Evolutionary conservation across 1,140 invertebrate genomes (phyloP).

Genomic region (Megalopta genalis): DNA sequence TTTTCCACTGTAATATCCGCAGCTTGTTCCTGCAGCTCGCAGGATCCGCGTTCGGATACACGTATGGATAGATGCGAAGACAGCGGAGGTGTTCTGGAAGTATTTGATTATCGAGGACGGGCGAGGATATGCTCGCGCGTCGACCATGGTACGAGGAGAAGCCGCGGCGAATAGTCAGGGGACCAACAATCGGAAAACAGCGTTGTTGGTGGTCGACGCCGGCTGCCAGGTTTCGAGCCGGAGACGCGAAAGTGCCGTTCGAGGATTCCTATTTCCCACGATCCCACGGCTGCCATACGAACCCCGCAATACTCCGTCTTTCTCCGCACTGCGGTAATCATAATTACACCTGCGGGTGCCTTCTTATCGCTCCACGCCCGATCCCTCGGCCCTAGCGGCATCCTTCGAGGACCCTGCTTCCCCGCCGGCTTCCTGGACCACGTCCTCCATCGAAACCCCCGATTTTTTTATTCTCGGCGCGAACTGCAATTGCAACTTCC

Average conservation of each 20-base stretch:
- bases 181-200: slow-evolving; percentile 71
- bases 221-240: slow-evolving; percentile 53
- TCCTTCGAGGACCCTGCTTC: slow-evolving; percentile 56
- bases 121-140: background rate
- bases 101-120: slow-evolving; percentile 32
- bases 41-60: too few species aligned
- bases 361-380: slow-evolving; percentile 71
- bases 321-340: slow-evolving; percentile 76
- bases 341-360: slow-evolving; percentile 77
- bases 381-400: slow-evolving; percentile 49
- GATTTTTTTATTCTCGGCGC: too few species aligned
- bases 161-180: slow-evolving; percentile 57
- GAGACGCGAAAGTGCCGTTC: slow-evolving; percentile 75
- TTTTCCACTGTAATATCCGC: too few species aligned
- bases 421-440: slow-evolving; percentile 8
- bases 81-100: slow-evolving; percentile 10
- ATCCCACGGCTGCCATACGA: slow-evolving; percentile 76
- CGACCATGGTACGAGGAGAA: slow-evolving; percentile 9
- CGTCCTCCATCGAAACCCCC: background rate
- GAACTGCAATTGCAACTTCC: too few species aligned
- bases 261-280: slow-evolving; percentile 77
- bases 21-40: too few species aligned
- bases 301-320: slow-evolving; percentile 72
- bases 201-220: slow-evolving; percentile 59
- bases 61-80: background rate